phyloP scores from a whole-genome alignment of 2,797 vertebrate species.

The Poeciliopsis infans region DNA sequence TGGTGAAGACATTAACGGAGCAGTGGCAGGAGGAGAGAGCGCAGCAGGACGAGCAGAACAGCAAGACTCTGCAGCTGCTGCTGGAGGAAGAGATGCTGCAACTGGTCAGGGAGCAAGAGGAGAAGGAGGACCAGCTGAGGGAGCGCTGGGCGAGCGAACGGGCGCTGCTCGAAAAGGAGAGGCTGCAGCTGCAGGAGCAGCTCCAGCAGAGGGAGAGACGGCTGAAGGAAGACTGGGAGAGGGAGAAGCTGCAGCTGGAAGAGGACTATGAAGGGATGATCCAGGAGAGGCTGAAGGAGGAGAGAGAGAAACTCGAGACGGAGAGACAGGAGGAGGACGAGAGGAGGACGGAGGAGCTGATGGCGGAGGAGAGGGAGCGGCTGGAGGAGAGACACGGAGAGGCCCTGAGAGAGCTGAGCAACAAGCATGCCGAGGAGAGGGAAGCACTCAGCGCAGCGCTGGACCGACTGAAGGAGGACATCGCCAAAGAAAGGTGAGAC shows the following conservation, averaged over 20 bases:
- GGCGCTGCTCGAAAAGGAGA: constrained; percentile 56
- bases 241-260: constrained; percentile 68
- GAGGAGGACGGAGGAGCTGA: constrained; percentile 43
- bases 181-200: constrained; percentile 43
- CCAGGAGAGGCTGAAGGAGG: constrained; percentile 65
- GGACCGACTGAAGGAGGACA: constrained; percentile 82
- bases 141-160: constrained; percentile 61
- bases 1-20: constrained; percentile 53
- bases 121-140: constrained; percentile 64
- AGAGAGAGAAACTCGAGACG: constrained; percentile 50
- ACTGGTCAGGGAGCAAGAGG: constrained; percentile 73
- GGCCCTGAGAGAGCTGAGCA: constrained; percentile 70
- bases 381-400: constrained; percentile 69
- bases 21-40: constrained; percentile 73
- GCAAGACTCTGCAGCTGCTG: constrained; percentile 66
- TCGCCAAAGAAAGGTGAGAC: constrained; percentile 88
- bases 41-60: constrained; percentile 72
- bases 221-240: constrained; percentile 67
- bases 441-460: constrained; percentile 69
- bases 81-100: constrained; percentile 76
- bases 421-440: constrained; percentile 78
- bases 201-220: constrained; percentile 61
- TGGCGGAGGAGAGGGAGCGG: constrained; percentile 63
- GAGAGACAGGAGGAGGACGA: constrained; percentile 64
- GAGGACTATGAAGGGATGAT: constrained; percentile 73